Conservation (phyloP, 2,888 invertebrate species). For the Camponotus fellah region DNA sequence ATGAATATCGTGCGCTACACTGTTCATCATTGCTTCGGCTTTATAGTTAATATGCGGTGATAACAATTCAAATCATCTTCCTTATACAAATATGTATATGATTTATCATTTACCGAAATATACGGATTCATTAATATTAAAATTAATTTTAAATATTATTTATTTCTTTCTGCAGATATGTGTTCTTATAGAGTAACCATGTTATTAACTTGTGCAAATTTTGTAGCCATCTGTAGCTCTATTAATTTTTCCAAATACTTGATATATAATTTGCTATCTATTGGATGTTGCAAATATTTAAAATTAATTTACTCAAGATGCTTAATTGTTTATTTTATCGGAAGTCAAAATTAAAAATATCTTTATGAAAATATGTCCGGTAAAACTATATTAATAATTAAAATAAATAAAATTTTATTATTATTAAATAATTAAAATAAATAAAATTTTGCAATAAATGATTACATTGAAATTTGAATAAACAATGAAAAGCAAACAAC, state of each 20-base stretch:
- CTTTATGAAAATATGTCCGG: neutral
- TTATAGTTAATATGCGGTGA: neutral
- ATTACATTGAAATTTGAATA: neutral
- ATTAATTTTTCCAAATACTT: neutral
- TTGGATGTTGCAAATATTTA: neutral
- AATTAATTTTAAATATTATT: constrained; percentile 30
- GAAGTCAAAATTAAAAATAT: neutral
- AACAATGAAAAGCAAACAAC: neutral
- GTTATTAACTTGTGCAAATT: neutral
- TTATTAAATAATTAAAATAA: constrained; percentile 3
- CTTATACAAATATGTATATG: constrained; percentile 11
- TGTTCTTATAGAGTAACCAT: neutral
- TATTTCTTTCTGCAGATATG: neutral
- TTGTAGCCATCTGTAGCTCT: neutral
- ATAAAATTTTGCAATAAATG: neutral
- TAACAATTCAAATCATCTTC: constrained; percentile 23
- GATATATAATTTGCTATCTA: neutral
- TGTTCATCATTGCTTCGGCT: constrained; percentile 7
- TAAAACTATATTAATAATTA: neutral
- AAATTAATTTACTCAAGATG: neutral
- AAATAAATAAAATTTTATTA: no score
- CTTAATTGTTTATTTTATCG: neutral
- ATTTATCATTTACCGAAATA: constrained; percentile 14
- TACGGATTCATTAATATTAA: constrained; percentile 1
- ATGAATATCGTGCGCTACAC: constrained; percentile 56